Percentiles rank a stretch among this genome's conserved stretches.
These are phyloP conservation scores for Enoplolaimus lenunculus DNA, from an alignment of 2,888 invertebrate species.

Conservation along the genomic window DNA sequence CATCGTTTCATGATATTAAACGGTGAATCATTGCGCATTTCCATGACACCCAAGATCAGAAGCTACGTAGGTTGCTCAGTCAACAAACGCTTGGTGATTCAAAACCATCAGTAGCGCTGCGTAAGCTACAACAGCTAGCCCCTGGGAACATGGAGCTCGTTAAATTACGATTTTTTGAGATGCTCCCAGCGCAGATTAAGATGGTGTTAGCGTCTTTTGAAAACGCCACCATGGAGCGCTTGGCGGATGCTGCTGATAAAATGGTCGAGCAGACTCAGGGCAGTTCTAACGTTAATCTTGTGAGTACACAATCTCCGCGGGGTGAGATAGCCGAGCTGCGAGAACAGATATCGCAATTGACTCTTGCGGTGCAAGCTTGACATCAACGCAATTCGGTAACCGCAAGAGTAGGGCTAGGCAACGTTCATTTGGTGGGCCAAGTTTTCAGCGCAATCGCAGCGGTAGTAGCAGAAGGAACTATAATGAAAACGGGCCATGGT, in stretches of 20 bases:
- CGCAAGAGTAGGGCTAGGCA: not conserved
- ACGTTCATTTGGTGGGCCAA: not conserved
- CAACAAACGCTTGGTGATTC: not conserved
- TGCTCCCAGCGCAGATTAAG: not conserved
- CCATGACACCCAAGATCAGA: not conserved
- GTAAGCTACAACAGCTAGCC: not conserved
- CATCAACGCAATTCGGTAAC: not conserved
- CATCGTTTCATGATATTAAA: not conserved
- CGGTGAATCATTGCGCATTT: not conserved
- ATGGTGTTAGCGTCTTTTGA: not conserved
- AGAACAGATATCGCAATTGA: not conserved
- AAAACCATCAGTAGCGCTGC: not conserved
- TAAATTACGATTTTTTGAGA: not conserved
- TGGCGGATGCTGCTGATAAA: not conserved
- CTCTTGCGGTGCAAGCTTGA: not conserved
- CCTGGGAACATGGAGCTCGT: not conserved
- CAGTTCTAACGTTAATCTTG: not conserved
- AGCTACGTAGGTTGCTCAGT: not conserved
- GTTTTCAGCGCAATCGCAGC: not conserved
- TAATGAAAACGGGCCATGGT: not conserved
- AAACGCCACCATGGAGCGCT: not conserved
- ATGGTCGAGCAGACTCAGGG: conserved; percentile 1
- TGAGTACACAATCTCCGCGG: not conserved
- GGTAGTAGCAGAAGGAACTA: not conserved
- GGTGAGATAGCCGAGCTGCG: not conserved